Evolutionary conservation across 2,888 invertebrate species (phyloP).

Genomic region (Stramonita haemastoma): DNA sequence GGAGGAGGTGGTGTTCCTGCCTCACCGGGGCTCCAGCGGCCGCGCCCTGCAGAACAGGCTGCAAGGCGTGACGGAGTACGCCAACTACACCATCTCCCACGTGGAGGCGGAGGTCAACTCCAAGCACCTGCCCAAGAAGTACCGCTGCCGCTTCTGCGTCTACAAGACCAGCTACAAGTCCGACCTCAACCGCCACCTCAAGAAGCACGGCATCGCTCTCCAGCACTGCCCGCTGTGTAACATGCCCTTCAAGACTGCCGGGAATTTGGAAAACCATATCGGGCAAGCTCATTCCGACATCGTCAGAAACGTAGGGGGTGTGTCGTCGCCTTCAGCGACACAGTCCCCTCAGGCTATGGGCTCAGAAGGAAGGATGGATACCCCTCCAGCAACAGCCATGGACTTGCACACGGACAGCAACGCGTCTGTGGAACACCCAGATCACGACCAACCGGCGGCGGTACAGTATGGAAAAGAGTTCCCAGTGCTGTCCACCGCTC

Average conservation of each 20-base stretch:
- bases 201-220: slow-evolving; percentile 49
- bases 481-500: not conserved
- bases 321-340: not conserved
- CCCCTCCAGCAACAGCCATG: not conserved
- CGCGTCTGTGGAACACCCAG: not conserved
- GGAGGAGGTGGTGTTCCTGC: slow-evolving; percentile 28
- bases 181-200: slow-evolving; percentile 55
- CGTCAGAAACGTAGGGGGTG: not conserved
- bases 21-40: not conserved
- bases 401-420: not conserved
- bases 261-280: slow-evolving; percentile 54
- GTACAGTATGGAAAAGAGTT: not conserved
- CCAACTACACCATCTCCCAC: slow-evolving; percentile 45
- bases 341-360: no score
- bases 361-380: not conserved
- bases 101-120: slow-evolving; percentile 46
- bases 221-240: slow-evolving; percentile 52
- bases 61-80: slow-evolving; percentile 36
- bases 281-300: slow-evolving; percentile 46
- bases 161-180: slow-evolving; percentile 59
- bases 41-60: slow-evolving; percentile 16
- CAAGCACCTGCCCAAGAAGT: slow-evolving; percentile 53
- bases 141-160: slow-evolving; percentile 55
- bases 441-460: not conserved
- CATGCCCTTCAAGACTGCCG: slow-evolving; percentile 54